These are phyloP conservation scores for Malurus cyaneus DNA, from an alignment of 2,113 vertebrate genomes.

Conservation along the genomic window DNA sequence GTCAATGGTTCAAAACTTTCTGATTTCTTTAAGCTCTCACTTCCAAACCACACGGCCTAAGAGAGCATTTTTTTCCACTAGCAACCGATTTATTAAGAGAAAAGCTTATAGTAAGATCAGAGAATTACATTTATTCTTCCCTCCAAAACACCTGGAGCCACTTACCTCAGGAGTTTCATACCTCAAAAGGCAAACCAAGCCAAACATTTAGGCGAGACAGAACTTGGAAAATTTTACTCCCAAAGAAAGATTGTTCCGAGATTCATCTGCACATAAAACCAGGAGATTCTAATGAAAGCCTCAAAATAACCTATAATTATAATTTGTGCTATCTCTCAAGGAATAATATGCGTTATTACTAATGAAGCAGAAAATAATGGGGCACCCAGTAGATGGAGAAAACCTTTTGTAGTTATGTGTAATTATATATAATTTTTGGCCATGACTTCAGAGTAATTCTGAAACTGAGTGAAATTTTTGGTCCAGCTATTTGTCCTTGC, in stretches of 20 bases:
- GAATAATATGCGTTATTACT: neutral
- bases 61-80: neutral
- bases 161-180: constrained; percentile 2
- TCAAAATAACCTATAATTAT: constrained; percentile 36
- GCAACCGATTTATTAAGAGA: neutral
- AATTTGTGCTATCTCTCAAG: neutral
- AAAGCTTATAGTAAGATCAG: neutral
- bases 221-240: constrained; percentile 22
- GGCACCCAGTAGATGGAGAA: constrained; percentile 1
- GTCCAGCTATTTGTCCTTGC: neutral
- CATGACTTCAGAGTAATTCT: constrained; percentile 31
- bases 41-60: neutral
- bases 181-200: constrained; percentile 13
- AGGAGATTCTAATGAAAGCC: neutral
- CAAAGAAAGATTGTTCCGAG: constrained; percentile 9
- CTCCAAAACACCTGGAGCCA: constrained; percentile 28
- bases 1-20: neutral
- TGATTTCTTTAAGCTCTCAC: neutral
- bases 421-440: constrained; percentile 44
- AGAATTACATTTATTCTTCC: neutral
- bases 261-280: neutral
- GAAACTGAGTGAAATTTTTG: constrained; percentile 15
- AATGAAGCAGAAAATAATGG: constrained; percentile 16
- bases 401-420: constrained; percentile 5
- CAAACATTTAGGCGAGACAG: neutral